phyloP scores from a whole-genome alignment of 2,888 invertebrate species.

The Prosapia bicincta region DNA sequence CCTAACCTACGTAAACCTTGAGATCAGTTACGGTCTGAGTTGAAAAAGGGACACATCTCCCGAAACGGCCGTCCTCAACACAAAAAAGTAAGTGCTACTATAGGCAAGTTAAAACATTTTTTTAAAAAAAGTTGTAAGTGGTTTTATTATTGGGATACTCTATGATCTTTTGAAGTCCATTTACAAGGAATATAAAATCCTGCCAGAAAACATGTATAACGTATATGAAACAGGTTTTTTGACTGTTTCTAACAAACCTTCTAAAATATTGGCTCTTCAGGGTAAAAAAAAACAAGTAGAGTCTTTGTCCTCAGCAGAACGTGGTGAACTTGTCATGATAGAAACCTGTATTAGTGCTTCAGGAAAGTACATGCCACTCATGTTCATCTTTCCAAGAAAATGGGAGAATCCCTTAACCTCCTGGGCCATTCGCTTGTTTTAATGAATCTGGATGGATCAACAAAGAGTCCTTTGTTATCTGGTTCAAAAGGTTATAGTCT shows the following conservation, averaged over 20 bases:
- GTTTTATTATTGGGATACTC: neutral
- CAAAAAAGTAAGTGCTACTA: too few species aligned
- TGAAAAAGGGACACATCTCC: too few species aligned
- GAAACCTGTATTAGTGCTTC: constrained; percentile 37
- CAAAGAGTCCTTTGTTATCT: neutral
- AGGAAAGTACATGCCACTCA: constrained; percentile 21
- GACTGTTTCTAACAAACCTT: constrained; percentile 37
- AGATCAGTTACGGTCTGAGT: too few species aligned
- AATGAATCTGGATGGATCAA: constrained; percentile 19
- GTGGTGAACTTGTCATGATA: constrained; percentile 39
- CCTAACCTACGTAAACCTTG: too few species aligned
- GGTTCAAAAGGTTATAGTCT: neutral
- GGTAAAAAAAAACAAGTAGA: constrained; percentile 33
- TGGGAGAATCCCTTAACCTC: constrained; percentile 32
- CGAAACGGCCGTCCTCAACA: too few species aligned
- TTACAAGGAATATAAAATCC: constrained; percentile 7
- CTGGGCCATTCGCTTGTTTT: constrained; percentile 33
- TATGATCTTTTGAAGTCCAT: neutral
- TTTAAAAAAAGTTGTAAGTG: too few species aligned
- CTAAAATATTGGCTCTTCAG: constrained; percentile 35
- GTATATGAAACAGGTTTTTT: constrained; percentile 38
- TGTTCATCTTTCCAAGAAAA: constrained; percentile 23
- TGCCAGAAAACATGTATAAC: constrained; percentile 38
- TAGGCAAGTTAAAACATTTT: too few species aligned
- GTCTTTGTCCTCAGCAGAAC: constrained; percentile 29